Conservation (phyloP, 2,113 vertebrate genomes). For the Genyomyrus donnyi region DNA sequence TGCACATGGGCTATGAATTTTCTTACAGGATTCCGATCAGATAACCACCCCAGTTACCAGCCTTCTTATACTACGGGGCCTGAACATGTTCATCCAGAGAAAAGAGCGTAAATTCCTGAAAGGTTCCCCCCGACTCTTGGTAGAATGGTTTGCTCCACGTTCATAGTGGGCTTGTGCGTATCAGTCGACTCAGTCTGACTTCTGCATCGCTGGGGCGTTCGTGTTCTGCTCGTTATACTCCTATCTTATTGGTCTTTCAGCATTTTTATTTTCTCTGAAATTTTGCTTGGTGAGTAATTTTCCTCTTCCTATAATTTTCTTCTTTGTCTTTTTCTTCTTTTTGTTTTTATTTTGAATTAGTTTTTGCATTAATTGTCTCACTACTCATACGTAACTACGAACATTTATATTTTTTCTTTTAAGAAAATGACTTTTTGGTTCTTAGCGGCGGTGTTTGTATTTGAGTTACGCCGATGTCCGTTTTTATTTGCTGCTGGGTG, state of each 20-base stretch:
- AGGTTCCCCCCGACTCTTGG: conserved; percentile 1
- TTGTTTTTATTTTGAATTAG: conserved; percentile 21
- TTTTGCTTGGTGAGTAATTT: conserved; percentile 41
- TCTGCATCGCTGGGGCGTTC: not conserved
- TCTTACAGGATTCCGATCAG: not conserved
- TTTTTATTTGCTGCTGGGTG: conserved; percentile 7
- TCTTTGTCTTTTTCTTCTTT: conserved; percentile 26
- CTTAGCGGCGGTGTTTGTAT: not conserved
- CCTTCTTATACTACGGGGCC: not conserved
- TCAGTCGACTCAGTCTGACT: conserved; percentile 14
- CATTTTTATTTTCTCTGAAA: conserved; percentile 34
- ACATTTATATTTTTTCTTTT: conserved; percentile 17
- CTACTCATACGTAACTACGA: not conserved
- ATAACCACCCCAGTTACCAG: not conserved
- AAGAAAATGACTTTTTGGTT: conserved; percentile 13
- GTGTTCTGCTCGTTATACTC: not conserved
- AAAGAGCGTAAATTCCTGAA: not conserved
- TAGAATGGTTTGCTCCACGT: conserved; percentile 31
- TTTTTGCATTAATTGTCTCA: conserved; percentile 12
- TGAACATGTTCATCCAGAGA: not conserved
- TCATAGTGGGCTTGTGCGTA: conserved; percentile 2
- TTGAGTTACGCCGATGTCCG: not conserved
- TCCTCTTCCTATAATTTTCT: conserved; percentile 19
- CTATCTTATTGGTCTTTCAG: conserved; percentile 25
- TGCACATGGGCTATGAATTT: not conserved